A percentile compares a stretch with the other conserved stretches of the same genome.
Evolutionary conservation across 2,113 vertebrate species (phyloP).

Genomic region (Thamnaconus septentrionalis): DNA sequence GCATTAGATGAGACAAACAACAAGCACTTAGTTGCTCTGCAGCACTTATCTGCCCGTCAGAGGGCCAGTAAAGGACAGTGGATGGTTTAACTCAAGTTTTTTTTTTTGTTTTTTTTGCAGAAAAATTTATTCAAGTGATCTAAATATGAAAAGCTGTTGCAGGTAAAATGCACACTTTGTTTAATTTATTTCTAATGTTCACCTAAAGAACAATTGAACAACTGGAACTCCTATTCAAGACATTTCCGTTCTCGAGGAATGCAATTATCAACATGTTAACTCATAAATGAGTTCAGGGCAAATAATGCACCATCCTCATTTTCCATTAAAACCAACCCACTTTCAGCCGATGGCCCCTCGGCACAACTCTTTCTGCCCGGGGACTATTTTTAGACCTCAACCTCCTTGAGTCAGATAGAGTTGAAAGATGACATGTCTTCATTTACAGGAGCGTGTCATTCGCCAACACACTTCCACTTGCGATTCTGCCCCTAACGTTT

Average conservation of each 20-base stretch:
- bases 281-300: not conserved
- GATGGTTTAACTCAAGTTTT: too few relatives aligned
- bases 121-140: too few relatives aligned
- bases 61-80: not conserved
- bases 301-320: not conserved
- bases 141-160: too few relatives aligned
- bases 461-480: conserved; percentile 1
- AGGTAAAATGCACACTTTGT: too few relatives aligned
- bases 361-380: not conserved
- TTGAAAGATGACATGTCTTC: conserved; percentile 24
- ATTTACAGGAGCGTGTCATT: conserved; percentile 39
- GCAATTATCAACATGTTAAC: too few relatives aligned
- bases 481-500: conserved; percentile 6
- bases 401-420: conserved; percentile 33
- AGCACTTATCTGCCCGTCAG: conserved; percentile 13
- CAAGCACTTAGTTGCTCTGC: conserved; percentile 18
- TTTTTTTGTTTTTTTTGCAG: too few relatives aligned
- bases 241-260: too few relatives aligned
- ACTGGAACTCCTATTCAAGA: too few relatives aligned
- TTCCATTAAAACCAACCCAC: not conserved
- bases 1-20: conserved; percentile 30
- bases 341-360: not conserved
- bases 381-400: conserved; percentile 37
- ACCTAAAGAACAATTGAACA: too few relatives aligned
- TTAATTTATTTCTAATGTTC: too few relatives aligned